Evolutionary conservation across 2,797 vertebrate genomes (phyloP).

Genomic region (Sciaenops ocellatus): DNA sequence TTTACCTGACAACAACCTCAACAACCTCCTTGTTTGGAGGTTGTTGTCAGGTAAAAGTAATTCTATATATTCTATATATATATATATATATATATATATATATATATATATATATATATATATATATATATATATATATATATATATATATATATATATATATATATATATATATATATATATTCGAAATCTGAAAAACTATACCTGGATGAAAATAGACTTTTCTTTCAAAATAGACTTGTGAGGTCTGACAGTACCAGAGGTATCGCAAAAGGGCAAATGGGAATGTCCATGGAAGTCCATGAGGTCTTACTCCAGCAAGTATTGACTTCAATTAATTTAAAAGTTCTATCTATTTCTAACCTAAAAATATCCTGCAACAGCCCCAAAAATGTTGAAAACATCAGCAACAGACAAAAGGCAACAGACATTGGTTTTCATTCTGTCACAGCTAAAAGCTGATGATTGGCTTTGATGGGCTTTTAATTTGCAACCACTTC

Average conservation of each 20-base stretch:
- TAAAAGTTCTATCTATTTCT: not conserved
- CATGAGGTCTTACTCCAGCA: not conserved
- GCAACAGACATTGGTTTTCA: slow-evolving; percentile 11
- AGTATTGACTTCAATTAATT: not conserved
- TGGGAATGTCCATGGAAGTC: slow-evolving; percentile 1
- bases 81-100: no score
- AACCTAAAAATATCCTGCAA: not conserved
- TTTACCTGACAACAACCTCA: not conserved
- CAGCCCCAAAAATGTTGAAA: not conserved
- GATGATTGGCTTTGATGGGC: slow-evolving; percentile 30
- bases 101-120: no score
- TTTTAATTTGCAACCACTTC: slow-evolving; percentile 25
- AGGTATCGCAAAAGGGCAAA: slow-evolving; percentile 1
- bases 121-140: no score
- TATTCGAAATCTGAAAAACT: not conserved
- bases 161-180: not conserved
- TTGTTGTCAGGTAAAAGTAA: no score
- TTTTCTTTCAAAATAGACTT: not conserved
- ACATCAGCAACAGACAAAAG: slow-evolving; percentile 18
- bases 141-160: no score
- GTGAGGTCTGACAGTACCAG: not conserved
- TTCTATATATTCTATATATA: no score
- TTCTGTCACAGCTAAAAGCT: slow-evolving; percentile 13
- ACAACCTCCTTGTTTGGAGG: slow-evolving; percentile 1
- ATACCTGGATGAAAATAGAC: slow-evolving; percentile 6